A percentile compares a stretch with the other conserved stretches of the same genome.
phyloP scores from a whole-genome alignment of 2,797 vertebrate species.

The Onychomys arenicola region DNA sequence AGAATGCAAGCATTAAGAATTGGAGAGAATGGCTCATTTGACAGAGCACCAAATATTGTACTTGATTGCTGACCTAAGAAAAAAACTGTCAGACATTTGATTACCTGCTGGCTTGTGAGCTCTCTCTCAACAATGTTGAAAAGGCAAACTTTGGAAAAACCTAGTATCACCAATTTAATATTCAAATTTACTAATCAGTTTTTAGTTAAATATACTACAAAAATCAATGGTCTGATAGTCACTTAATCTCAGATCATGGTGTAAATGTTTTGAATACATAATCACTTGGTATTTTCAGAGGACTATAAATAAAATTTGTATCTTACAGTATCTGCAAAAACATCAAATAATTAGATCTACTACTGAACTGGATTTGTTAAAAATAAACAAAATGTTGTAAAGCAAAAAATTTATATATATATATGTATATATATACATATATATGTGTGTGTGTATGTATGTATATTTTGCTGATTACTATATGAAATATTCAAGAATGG shows the following conservation, averaged over 20 bases:
- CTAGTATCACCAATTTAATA: not conserved
- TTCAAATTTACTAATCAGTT: not conserved
- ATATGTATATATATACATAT: not conserved
- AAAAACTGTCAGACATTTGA: not conserved
- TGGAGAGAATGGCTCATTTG: not conserved
- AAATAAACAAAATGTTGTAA: not conserved
- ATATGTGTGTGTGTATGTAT: too few species aligned
- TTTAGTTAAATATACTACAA: slow-evolving; percentile 32
- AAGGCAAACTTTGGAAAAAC: not conserved
- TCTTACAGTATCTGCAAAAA: not conserved
- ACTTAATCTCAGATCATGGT: not conserved
- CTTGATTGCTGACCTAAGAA: not conserved
- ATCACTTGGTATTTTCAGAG: slow-evolving; percentile 8
- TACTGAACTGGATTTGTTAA: not conserved
- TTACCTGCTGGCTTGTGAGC: not conserved
- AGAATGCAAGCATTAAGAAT: not conserved
- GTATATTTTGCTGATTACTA: not conserved
- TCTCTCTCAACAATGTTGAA: not conserved
- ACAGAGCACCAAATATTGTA: not conserved
- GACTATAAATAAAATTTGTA: not conserved
- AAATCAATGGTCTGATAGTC: not conserved
- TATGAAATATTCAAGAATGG: not conserved
- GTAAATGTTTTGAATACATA: slow-evolving; percentile 45
- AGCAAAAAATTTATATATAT: not conserved
- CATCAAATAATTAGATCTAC: slow-evolving; percentile 16